phyloP scores from a whole-genome alignment of 2,113 vertebrate species.

The Misgurnus anguillicaudatus region DNA sequence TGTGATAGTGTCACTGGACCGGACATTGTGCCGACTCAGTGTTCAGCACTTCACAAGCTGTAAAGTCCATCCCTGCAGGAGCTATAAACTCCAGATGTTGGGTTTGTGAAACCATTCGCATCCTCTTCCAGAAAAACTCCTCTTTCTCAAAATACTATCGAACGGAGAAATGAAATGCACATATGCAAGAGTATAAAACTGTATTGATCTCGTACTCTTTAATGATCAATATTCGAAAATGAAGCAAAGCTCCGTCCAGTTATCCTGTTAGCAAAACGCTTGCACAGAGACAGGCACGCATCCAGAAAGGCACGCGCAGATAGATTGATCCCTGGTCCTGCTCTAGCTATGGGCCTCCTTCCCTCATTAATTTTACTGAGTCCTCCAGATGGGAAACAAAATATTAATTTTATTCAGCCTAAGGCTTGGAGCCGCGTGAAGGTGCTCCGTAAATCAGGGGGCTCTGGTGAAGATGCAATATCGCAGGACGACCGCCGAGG shows the following conservation, averaged over 20 bases:
- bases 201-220: too few species aligned
- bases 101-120: conserved; percentile 13
- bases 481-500: conserved; percentile 85
- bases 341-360: conserved; percentile 86
- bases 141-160: neutral
- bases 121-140: neutral
- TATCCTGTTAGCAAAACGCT: neutral
- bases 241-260: neutral
- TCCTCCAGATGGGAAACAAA: conserved; percentile 99
- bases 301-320: conserved; percentile 61
- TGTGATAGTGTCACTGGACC: conserved; percentile 6
- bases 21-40: conserved; percentile 21
- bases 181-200: neutral
- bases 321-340: conserved; percentile 86
- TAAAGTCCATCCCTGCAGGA: conserved; percentile 33
- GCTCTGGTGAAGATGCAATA: conserved; percentile 86
- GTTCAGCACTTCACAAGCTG: conserved; percentile 28
- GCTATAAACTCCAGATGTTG: conserved; percentile 41
- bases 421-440: conserved; percentile 87
- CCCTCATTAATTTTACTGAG: conserved; percentile 99
- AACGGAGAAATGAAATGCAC: neutral
- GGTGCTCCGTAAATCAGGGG: conserved; percentile 94
- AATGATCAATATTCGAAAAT: too few species aligned
- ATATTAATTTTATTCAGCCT: conserved; percentile 99
- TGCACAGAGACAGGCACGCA: neutral